Conservation (phyloP, 2,113 vertebrate species). For the Sylvietta virens region DNA sequence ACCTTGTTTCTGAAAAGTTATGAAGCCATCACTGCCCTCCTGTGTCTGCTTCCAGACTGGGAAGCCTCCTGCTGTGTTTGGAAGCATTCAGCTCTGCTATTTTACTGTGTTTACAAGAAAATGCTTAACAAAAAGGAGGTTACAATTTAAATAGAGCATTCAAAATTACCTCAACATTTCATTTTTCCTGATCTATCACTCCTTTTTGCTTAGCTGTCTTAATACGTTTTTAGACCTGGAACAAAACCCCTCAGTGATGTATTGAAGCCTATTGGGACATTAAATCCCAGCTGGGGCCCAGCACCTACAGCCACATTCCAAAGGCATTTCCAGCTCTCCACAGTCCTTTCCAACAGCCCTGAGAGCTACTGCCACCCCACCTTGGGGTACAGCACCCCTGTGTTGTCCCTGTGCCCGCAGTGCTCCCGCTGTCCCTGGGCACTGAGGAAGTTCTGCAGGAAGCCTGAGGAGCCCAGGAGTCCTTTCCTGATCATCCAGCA, state of each 20-base stretch:
- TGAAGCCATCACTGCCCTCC: background rate
- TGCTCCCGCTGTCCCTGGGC: accelerated
- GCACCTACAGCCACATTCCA: background rate
- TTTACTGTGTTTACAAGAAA: background rate
- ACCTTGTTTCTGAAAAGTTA: background rate
- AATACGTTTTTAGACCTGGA: background rate
- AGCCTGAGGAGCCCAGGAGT: background rate
- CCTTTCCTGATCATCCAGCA: background rate
- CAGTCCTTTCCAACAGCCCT: background rate
- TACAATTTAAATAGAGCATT: background rate
- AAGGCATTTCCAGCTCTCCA: background rate
- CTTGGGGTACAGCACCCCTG: background rate
- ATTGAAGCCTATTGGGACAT: background rate
- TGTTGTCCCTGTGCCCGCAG: background rate
- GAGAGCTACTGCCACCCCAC: background rate
- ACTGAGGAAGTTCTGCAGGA: background rate
- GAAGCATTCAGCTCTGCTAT: background rate
- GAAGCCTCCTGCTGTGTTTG: background rate
- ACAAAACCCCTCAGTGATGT: background rate
- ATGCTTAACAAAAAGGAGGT: background rate
- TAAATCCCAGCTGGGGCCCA: background rate
- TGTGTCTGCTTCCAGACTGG: background rate
- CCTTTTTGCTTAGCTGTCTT: background rate
- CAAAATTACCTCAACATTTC: background rate
- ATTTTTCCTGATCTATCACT: background rate